Evolutionary conservation across 1,140 invertebrate genomes (phyloP).

Genomic region (Atta cephalotes): DNA sequence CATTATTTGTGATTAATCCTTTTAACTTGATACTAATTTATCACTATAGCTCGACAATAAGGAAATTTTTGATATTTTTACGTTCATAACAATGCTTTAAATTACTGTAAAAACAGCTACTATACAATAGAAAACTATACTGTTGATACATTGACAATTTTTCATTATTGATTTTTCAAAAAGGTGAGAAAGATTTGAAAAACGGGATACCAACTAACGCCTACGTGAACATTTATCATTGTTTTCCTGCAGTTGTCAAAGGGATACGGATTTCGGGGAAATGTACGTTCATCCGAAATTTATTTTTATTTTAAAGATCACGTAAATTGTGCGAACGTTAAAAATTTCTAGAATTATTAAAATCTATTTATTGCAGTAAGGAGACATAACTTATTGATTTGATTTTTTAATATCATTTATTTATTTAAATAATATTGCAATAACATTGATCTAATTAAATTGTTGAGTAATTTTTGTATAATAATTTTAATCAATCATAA

Average conservation of each 20-base stretch:
- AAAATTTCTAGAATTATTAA: conserved; percentile 11
- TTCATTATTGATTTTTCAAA: conserved; percentile 37
- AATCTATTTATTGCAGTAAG: neutral
- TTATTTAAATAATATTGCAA: neutral
- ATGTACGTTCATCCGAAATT: conserved; percentile 31
- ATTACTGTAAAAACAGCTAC: neutral
- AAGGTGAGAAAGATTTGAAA: neutral
- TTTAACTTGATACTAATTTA: neutral
- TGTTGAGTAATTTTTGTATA: no score
- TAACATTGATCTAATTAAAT: neutral
- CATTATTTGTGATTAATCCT: conserved; percentile 37
- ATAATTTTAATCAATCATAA: neutral
- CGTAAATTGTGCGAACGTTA: neutral
- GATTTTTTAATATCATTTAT: neutral
- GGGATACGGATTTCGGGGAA: conserved; percentile 12
- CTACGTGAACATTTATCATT: conserved; percentile 41
- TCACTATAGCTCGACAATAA: neutral
- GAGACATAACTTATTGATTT: neutral
- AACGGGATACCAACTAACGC: neutral
- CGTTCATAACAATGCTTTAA: neutral
- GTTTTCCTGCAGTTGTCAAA: conserved; percentile 38
- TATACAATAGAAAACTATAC: neutral
- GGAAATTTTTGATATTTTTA: neutral
- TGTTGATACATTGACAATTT: conserved; percentile 15
- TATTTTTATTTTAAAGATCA: conserved; percentile 27